Percentiles rank a stretch among this genome's conserved stretches.
phyloP scores from a whole-genome alignment of 2,113 vertebrate species.

The Oxygymnocypris stewartii region DNA sequence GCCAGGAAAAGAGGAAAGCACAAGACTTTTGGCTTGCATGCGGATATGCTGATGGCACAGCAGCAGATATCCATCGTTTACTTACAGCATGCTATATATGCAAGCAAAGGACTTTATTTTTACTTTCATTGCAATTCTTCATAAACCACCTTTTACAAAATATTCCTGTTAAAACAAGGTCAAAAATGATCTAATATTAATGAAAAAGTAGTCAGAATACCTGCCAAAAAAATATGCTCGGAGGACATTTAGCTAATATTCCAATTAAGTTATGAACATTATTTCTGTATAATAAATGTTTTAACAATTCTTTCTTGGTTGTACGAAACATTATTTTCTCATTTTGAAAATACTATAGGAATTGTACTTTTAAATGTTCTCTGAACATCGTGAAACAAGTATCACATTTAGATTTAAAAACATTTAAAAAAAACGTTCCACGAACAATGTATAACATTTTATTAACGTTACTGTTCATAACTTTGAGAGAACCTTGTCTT shows the following conservation, averaged over 20 bases:
- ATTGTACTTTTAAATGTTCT: neutral
- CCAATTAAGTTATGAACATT: too few species aligned
- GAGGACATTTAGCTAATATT: too few species aligned
- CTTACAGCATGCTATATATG: neutral
- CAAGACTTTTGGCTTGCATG: neutral
- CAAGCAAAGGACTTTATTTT: neutral
- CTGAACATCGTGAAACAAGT: too few species aligned
- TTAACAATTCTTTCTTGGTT: neutral
- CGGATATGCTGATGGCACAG: neutral
- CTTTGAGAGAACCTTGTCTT: too few species aligned
- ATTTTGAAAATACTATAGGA: neutral
- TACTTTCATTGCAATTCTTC: neutral
- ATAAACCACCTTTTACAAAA: neutral
- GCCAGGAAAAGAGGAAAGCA: slow-evolving; percentile 46
- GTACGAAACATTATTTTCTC: neutral
- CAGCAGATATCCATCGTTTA: neutral
- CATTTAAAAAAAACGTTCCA: neutral
- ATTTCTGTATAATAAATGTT: too few species aligned
- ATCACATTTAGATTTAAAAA: neutral
- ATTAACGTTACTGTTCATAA: too few species aligned
- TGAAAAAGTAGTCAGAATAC: neutral
- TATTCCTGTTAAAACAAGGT: neutral
- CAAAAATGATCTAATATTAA: neutral
- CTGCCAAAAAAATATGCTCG: neutral
- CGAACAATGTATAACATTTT: too few species aligned